Evolutionary conservation across 2,888 invertebrate species (phyloP).

Genomic region (Gymnoscelis rufifasciata): DNA sequence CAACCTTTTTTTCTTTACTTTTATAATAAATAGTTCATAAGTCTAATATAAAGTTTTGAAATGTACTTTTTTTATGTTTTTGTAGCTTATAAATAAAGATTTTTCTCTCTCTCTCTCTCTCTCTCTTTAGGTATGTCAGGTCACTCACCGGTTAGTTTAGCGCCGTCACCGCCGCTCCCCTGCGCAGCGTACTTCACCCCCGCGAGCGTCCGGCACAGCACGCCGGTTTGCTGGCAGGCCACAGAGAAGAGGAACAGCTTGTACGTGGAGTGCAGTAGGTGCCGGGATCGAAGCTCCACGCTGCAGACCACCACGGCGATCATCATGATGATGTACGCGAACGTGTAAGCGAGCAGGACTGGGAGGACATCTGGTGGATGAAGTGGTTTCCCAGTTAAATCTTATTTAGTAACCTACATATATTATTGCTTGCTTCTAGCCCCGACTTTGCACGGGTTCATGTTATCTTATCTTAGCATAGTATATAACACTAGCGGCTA

Average conservation of each 20-base stretch:
- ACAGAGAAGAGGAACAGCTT: constrained; percentile 89
- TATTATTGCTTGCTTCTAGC: too few species aligned
- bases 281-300: constrained; percentile 86
- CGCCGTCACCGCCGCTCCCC: constrained; percentile 80
- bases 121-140: neutral
- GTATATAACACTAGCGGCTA: too few species aligned
- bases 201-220: constrained; percentile 83
- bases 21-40: too few species aligned
- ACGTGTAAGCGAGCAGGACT: constrained; percentile 85
- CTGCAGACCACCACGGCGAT: constrained; percentile 86
- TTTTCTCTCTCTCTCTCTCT: too few species aligned
- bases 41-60: too few species aligned
- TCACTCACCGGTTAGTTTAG: constrained; percentile 66
- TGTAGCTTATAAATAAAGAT: too few species aligned
- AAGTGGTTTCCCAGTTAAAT: too few species aligned
- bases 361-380: constrained; percentile 95
- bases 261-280: constrained; percentile 92
- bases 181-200: constrained; percentile 88
- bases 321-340: constrained; percentile 85
- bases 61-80: too few species aligned
- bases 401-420: neutral
- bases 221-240: constrained; percentile 83
- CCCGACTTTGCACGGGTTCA: too few species aligned
- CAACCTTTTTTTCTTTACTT: too few species aligned
- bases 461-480: too few species aligned